These are phyloP conservation scores for Poeciliopsis retropinna DNA, from an alignment of 2,113 vertebrate species.

Conservation along the genomic window DNA sequence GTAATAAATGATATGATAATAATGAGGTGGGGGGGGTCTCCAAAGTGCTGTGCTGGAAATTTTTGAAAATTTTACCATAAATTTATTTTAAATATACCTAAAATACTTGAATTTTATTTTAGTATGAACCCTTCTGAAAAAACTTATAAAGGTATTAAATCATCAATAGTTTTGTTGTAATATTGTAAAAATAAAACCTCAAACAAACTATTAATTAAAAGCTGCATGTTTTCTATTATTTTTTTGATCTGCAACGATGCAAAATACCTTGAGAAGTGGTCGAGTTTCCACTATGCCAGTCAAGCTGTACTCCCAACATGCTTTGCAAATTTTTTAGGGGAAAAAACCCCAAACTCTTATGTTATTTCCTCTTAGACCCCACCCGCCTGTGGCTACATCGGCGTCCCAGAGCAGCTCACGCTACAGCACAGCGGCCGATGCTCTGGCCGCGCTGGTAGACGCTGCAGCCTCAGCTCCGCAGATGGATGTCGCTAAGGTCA, in stretches of 20 bases:
- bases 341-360: neutral
- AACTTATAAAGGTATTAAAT: neutral
- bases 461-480: slow-evolving; percentile 93
- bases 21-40: no score
- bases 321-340: neutral
- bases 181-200: neutral
- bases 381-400: slow-evolving; percentile 69
- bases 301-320: neutral
- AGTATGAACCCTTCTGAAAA: no score
- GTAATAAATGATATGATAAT: no score
- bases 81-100: no score
- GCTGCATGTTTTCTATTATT: no score
- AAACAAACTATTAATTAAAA: no score
- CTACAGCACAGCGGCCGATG: slow-evolving; percentile 94
- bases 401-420: slow-evolving; percentile 86
- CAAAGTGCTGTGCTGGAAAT: no score
- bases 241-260: no score
- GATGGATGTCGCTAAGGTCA: slow-evolving; percentile 93
- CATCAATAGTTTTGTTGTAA: neutral
- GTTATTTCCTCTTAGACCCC: slow-evolving; percentile 68
- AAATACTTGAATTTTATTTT: no score
- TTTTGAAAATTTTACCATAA: no score
- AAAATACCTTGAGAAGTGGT: no score
- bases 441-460: slow-evolving; percentile 93
- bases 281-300: no score